phyloP scores from a whole-genome alignment of 2,797 vertebrate genomes.

The Coranthus polyacanthus region DNA sequence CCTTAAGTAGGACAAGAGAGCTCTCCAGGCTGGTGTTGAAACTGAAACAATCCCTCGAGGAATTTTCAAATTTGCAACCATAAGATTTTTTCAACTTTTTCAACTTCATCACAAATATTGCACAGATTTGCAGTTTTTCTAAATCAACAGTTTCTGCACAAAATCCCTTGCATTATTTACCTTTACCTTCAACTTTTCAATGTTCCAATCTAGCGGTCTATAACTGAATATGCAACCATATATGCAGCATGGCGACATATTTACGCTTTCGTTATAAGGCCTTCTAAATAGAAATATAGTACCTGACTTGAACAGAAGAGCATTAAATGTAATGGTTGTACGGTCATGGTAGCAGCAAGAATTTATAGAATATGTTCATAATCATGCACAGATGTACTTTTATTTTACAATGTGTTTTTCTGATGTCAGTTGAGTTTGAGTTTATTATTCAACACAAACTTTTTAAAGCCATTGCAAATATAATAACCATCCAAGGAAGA shows the following conservation, averaged over 20 bases:
- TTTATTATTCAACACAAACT: too few relatives aligned
- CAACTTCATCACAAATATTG: slow-evolving; percentile 50
- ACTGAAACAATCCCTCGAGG: slow-evolving; percentile 61
- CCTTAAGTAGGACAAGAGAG: slow-evolving; percentile 61
- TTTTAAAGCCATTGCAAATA: not conserved
- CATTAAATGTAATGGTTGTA: slow-evolving; percentile 4
- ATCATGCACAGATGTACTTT: not conserved
- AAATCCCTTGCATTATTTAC: slow-evolving; percentile 11
- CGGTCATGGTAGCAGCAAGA: not conserved
- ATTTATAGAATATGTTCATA: slow-evolving; percentile 2
- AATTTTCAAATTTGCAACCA: slow-evolving; percentile 59
- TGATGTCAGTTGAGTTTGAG: not conserved
- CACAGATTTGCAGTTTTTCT: slow-evolving; percentile 49
- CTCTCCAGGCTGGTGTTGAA: slow-evolving; percentile 51
- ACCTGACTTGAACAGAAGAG: not conserved
- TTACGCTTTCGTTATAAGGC: not conserved
- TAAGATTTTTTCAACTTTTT: slow-evolving; percentile 15
- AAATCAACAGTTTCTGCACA: slow-evolving; percentile 26
- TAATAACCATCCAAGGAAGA: too few relatives aligned
- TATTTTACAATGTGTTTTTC: not conserved
- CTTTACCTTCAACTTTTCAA: slow-evolving; percentile 25
- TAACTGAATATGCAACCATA: not conserved
- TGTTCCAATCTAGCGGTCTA: not conserved
- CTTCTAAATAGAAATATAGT: slow-evolving; percentile 9
- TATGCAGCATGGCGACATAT: slow-evolving; percentile 3